Percentiles rank a stretch among this genome's conserved stretches.
phyloP scores from a whole-genome alignment of 2,113 vertebrate genomes.

The Corvus cornix region DNA sequence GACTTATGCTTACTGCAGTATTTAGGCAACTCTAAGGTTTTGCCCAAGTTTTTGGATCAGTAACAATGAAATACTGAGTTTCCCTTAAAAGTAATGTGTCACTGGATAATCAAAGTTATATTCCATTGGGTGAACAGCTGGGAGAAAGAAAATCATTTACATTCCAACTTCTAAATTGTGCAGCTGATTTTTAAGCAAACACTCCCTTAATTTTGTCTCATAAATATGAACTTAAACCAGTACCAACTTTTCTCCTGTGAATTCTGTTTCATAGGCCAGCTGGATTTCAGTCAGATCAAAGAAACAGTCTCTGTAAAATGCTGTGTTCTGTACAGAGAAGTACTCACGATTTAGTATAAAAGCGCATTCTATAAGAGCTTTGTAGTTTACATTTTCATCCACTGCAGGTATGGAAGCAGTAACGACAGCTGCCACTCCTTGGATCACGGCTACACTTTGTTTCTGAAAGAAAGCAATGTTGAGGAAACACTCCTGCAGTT shows the following conservation, averaged over 20 bases:
- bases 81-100: background rate
- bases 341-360: conserved; percentile 81
- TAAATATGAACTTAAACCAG: background rate
- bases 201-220: background rate
- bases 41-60: background rate
- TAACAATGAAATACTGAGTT: background rate
- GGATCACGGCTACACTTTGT: conserved; percentile 76
- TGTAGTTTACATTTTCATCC: conserved; percentile 78
- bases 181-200: background rate
- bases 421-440: conserved; percentile 80
- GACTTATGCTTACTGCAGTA: background rate
- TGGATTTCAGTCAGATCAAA: background rate
- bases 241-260: background rate
- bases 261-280: background rate
- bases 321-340: background rate
- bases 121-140: background rate
- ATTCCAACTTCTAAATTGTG: background rate
- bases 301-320: background rate
- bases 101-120: background rate
- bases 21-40: background rate
- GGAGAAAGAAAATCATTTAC: background rate
- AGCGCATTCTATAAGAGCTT: conserved; percentile 78
- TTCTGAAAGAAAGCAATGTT: conserved; percentile 68
- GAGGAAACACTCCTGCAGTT: background rate
- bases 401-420: conserved; percentile 78